phyloP scores from a whole-genome alignment of 1,140 invertebrate species.

The Melanaphis sacchari region DNA sequence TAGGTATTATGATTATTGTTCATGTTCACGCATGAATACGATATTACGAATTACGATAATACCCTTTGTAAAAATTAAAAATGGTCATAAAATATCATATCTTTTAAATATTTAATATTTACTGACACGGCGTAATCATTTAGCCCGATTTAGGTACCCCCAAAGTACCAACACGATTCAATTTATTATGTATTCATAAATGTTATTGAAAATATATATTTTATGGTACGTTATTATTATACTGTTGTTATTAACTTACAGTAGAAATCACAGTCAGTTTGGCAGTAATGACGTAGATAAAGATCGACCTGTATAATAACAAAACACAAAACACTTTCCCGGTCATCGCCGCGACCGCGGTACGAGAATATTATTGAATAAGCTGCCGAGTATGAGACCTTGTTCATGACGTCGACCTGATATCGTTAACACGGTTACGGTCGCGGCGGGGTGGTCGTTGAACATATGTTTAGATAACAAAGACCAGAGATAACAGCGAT shows the following conservation, averaged over 20 bases:
- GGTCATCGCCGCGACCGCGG: background rate
- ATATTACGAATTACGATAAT: background rate
- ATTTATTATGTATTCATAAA: too few species aligned
- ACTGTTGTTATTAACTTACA: too few species aligned
- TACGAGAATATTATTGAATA: background rate
- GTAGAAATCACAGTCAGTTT: too few species aligned
- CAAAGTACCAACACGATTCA: too few species aligned
- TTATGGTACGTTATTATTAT: too few species aligned
- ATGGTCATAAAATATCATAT: background rate
- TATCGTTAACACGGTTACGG: background rate
- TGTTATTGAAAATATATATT: too few species aligned
- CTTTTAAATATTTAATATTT: background rate
- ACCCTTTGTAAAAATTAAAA: too few species aligned
- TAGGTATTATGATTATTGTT: background rate
- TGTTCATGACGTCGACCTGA: background rate
- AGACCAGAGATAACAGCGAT: slow-evolving; percentile 16
- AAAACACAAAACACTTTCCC: background rate
- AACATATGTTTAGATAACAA: slow-evolving; percentile 55
- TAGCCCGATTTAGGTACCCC: background rate
- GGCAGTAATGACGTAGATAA: too few species aligned
- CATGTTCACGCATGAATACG: background rate
- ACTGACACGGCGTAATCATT: background rate
- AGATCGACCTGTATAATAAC: background rate
- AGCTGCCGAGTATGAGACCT: background rate
- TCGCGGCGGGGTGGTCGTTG: background rate